Evolutionary conservation across 2,113 vertebrate species (phyloP).

Genomic region (Salvelinus alpinus): DNA sequence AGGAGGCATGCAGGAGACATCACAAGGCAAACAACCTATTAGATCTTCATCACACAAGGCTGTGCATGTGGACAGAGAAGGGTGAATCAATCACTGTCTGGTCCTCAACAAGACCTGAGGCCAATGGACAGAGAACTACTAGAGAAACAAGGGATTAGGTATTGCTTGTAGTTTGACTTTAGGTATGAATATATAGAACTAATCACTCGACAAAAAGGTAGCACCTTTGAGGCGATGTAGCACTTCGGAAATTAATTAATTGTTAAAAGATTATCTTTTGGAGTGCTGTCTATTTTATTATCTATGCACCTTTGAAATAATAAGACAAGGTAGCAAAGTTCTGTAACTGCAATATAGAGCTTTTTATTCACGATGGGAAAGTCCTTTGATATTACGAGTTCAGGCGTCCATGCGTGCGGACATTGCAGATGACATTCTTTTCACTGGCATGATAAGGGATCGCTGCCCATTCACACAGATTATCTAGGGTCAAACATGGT

Average conservation of each 20-base stretch:
- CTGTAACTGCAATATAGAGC: neutral
- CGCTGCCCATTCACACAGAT: conserved; percentile 6
- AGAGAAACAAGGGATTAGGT: conserved; percentile 9
- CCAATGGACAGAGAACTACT: neutral
- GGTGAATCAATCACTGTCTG: conserved; percentile 6
- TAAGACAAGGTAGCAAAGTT: neutral
- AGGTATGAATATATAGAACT: neutral
- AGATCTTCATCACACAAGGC: neutral
- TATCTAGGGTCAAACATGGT: conserved; percentile 29
- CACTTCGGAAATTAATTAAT: neutral
- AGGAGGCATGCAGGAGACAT: neutral
- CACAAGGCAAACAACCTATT: conserved; percentile 7
- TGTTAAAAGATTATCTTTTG: neutral
- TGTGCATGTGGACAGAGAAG: neutral
- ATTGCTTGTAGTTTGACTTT: neutral
- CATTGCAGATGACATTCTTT: neutral
- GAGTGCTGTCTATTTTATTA: neutral
- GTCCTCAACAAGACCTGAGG: neutral
- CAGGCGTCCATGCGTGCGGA: neutral
- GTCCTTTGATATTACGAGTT: neutral
- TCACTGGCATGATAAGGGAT: conserved; percentile 7
- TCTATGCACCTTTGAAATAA: no score
- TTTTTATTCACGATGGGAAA: neutral
- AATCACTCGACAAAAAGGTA: conserved; percentile 6
- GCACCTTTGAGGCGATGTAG: neutral